These are phyloP conservation scores for Anastatus disparis DNA, from an alignment of 1,140 invertebrate genomes.

Conservation along the genomic window DNA sequence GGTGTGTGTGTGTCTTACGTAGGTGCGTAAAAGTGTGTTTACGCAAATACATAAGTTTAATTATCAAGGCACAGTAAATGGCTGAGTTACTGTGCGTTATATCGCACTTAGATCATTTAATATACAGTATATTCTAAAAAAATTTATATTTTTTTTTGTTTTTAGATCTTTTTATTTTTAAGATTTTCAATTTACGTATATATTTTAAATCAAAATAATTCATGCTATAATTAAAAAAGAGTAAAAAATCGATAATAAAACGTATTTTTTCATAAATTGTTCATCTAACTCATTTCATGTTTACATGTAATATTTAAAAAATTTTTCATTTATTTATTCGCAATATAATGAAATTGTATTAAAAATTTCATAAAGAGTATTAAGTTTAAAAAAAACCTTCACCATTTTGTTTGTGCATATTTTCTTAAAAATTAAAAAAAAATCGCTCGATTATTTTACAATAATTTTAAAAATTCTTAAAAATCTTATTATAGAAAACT, in stretches of 20 bases:
- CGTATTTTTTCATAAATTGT: no score
- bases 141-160: neutral
- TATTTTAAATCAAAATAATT: no score
- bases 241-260: constrained; percentile 16
- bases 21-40: neutral
- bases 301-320: no score
- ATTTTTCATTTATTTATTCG: neutral
- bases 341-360: no score
- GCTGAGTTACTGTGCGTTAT: constrained; percentile 46
- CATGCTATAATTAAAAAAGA: neutral
- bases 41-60: neutral
- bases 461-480: no score
- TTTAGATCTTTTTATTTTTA: neutral
- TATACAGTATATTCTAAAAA: neutral
- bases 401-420: no score
- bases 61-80: constrained; percentile 43
- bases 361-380: no score
- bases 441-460: no score
- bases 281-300: no score
- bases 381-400: no score
- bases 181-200: neutral
- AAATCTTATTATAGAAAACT: no score
- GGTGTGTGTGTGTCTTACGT: neutral
- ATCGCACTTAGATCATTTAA: neutral
- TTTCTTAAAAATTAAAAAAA: no score